Conservation (phyloP, 2,113 vertebrate species). For the Willisornis vidua region DNA sequence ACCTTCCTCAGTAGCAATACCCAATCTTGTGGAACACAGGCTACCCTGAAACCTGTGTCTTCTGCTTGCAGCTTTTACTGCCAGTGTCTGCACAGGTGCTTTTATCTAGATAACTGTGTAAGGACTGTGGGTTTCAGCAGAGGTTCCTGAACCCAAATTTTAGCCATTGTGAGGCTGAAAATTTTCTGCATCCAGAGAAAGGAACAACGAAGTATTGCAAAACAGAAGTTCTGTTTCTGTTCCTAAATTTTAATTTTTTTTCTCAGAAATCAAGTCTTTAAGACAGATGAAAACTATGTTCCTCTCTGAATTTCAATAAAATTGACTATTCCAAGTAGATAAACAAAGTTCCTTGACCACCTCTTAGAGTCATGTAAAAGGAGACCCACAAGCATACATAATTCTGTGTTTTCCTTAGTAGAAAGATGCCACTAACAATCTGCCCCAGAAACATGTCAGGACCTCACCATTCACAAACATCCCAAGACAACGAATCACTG, state of each 20-base stretch:
- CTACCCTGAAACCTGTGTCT: not conserved
- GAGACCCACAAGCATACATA: not conserved
- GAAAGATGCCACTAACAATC: not conserved
- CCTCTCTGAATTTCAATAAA: not conserved
- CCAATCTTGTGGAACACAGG: not conserved
- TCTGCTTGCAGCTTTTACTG: not conserved
- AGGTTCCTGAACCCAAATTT: not conserved
- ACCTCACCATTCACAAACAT: not conserved
- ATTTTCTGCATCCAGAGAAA: not conserved
- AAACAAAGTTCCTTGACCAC: not conserved
- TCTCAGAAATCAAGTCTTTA: not conserved
- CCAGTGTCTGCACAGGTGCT: not conserved
- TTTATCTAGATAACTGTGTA: not conserved
- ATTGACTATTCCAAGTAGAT: not conserved
- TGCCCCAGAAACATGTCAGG: not conserved
- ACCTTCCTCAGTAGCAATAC: not conserved
- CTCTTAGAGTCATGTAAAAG: not conserved
- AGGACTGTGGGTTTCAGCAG: not conserved
- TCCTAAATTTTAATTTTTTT: not conserved
- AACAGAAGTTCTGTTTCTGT: not conserved
- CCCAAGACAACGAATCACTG: not conserved
- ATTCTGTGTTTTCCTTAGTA: not conserved
- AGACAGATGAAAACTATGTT: not conserved
- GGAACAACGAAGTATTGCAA: not conserved
- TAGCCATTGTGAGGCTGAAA: not conserved